Evolutionary conservation across 2,113 vertebrate species (phyloP).

Genomic region (Synodontis membranacea): DNA sequence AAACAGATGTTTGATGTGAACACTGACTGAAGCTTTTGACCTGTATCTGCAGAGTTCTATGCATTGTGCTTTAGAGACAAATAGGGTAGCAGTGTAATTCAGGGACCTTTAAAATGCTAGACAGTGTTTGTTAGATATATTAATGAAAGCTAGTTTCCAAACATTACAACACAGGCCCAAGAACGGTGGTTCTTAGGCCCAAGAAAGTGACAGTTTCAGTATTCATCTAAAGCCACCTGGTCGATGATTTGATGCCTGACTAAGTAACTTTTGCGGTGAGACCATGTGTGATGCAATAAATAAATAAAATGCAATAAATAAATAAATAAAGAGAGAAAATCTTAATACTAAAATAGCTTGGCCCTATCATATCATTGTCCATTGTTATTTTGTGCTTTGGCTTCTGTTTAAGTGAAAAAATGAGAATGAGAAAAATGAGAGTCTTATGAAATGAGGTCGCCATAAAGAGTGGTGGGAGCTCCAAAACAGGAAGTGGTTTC

Average conservation of each 20-base stretch:
- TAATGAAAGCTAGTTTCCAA: not conserved
- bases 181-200: not conserved
- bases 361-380: not conserved
- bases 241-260: not conserved
- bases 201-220: not conserved
- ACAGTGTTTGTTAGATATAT: not conserved
- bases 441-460: slow-evolving; percentile 49
- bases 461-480: slow-evolving; percentile 25
- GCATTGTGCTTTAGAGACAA: not conserved
- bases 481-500: slow-evolving; percentile 60
- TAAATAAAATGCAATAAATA: not conserved
- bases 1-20: not conserved
- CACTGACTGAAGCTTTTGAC: not conserved
- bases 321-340: not conserved
- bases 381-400: slow-evolving; percentile 37
- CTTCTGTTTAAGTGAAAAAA: slow-evolving; percentile 35
- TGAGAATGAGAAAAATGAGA: slow-evolving; percentile 17
- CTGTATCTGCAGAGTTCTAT: not conserved
- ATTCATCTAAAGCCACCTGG: not conserved
- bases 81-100: not conserved
- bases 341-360: not conserved
- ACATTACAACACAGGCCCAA: not conserved
- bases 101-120: not conserved
- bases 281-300: not conserved
- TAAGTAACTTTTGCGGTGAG: not conserved